Evolutionary conservation across 2,888 invertebrate species (phyloP).

Genomic region (Hermodice carunculata): DNA sequence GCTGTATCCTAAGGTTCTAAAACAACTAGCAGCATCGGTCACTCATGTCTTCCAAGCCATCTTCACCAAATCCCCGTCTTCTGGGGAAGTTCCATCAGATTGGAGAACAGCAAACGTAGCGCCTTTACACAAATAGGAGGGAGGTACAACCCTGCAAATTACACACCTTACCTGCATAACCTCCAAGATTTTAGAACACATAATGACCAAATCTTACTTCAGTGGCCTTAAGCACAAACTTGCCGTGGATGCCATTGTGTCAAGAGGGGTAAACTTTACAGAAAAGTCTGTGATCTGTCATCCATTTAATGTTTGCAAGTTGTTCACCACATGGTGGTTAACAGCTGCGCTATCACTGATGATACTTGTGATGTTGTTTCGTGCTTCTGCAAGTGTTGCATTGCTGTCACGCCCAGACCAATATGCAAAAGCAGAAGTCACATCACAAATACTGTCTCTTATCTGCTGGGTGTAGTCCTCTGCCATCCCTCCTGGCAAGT

Average conservation of each 20-base stretch:
- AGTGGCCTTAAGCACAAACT: constrained; percentile 2
- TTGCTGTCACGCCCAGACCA: not conserved
- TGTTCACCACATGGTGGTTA: not conserved
- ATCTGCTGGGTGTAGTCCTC: constrained; percentile 3
- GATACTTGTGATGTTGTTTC: not conserved
- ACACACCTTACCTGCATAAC: too few species aligned
- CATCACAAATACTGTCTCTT: not conserved
- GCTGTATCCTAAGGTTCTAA: too few species aligned
- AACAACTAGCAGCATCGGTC: too few species aligned
- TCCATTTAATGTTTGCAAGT: not conserved
- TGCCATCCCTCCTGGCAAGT: not conserved
- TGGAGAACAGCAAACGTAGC: too few species aligned
- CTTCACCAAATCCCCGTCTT: too few species aligned
- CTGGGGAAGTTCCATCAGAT: too few species aligned
- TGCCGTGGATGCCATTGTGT: not conserved
- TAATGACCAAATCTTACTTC: too few species aligned
- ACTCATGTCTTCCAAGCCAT: too few species aligned
- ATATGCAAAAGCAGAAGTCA: not conserved
- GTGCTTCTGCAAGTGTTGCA: not conserved
- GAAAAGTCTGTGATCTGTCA: not conserved
- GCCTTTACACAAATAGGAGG: too few species aligned
- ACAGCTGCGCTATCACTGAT: not conserved
- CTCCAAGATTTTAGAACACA: too few species aligned
- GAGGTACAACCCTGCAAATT: too few species aligned
- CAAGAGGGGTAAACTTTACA: not conserved